These are phyloP conservation scores for Achlya flavicornis DNA, from an alignment of 2,888 invertebrate species.

Conservation along the genomic window DNA sequence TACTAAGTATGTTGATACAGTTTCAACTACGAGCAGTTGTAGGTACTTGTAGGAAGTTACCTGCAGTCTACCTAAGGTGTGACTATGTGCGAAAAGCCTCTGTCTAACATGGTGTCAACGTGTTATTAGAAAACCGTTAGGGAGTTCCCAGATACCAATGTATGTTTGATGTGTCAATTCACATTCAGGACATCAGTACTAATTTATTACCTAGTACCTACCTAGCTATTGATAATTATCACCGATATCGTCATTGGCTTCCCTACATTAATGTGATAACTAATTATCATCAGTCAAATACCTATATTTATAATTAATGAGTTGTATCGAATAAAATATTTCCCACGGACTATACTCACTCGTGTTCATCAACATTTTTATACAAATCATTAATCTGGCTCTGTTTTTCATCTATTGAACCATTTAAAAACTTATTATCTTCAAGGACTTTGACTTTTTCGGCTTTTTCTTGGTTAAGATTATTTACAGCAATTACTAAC, in stretches of 20 bases:
- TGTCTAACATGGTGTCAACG: background rate
- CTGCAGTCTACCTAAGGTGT: background rate
- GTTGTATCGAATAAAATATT: no score
- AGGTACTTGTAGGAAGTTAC: background rate
- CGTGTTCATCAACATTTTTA: conserved; percentile 54
- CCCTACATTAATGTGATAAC: background rate
- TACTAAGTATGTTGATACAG: background rate
- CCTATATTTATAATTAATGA: no score
- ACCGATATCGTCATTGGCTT: background rate
- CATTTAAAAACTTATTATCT: conserved; percentile 50
- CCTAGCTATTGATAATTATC: background rate
- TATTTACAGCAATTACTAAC: conserved; percentile 63
- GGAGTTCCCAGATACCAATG: background rate
- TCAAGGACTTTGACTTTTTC: conserved; percentile 54
- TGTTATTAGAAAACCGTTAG: conserved; percentile 2
- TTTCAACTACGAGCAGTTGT: background rate
- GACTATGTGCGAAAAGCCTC: background rate
- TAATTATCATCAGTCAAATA: background rate
- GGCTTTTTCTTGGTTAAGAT: conserved; percentile 59
- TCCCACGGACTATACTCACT: conserved; percentile 44
- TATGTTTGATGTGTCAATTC: background rate
- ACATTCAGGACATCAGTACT: background rate
- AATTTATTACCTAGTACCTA: background rate
- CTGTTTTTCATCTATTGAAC: conserved; percentile 46
- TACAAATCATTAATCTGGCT: conserved; percentile 50